Evolutionary conservation across 2,113 vertebrate genomes (phyloP).

Genomic region (Ageneiosus marmoratus): DNA sequence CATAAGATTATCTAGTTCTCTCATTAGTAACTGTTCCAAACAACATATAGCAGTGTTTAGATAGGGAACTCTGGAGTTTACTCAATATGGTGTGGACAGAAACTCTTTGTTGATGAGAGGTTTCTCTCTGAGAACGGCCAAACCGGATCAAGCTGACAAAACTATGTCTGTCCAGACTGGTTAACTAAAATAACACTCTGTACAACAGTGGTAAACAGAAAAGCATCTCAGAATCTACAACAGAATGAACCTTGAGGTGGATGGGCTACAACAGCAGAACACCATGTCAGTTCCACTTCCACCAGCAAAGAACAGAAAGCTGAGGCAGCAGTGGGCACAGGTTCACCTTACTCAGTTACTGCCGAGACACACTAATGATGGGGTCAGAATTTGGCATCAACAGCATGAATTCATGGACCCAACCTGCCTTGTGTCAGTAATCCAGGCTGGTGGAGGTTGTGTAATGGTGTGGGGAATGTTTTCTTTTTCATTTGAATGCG

Average conservation of each 20-base stretch:
- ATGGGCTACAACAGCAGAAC: too few species aligned
- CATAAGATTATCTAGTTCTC: not conserved
- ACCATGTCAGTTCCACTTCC: too few species aligned
- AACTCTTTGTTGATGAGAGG: not conserved
- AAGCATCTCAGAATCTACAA: not conserved
- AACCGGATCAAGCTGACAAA: not conserved
- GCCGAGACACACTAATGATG: too few species aligned
- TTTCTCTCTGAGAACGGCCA: not conserved
- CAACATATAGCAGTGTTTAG: not conserved
- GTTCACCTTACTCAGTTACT: too few species aligned
- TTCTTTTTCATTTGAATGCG: too few species aligned
- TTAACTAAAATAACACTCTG: not conserved
- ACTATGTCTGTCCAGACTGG: not conserved
- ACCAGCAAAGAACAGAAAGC: too few species aligned
- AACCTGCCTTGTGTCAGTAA: too few species aligned
- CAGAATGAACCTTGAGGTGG: fast-evolving
- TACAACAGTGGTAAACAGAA: not conserved
- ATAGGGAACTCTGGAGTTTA: not conserved
- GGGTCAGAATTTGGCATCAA: too few species aligned
- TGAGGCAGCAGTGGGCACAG: too few species aligned
- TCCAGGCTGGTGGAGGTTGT: too few species aligned
- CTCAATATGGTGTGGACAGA: not conserved
- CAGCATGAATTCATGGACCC: too few species aligned
- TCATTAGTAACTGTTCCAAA: not conserved
- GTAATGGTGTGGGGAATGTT: too few species aligned